phyloP scores from a whole-genome alignment of 2,113 vertebrate species.

The Cathartes aura region DNA sequence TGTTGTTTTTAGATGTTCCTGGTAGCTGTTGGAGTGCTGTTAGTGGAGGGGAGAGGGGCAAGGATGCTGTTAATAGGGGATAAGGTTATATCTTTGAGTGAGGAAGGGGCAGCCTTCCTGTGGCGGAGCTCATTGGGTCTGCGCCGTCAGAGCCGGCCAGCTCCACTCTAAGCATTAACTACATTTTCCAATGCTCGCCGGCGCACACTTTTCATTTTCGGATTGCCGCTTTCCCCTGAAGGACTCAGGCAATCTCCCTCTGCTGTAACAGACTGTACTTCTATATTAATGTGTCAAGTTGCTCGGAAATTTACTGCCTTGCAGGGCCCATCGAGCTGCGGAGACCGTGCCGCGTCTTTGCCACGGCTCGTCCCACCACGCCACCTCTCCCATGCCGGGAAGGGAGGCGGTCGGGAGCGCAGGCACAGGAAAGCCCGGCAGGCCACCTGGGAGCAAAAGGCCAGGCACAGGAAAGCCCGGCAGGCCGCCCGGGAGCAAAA shows the following conservation, averaged over 20 bases:
- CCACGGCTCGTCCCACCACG: not conserved
- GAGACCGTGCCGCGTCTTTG: not conserved
- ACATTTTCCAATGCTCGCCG: constrained; percentile 46
- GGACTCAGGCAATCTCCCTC: constrained; percentile 74
- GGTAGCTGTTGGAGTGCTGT: not conserved
- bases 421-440: not conserved
- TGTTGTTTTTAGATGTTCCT: not conserved
- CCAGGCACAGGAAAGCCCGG: accelerated
- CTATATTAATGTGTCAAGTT: constrained; percentile 79
- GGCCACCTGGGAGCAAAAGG: not conserved
- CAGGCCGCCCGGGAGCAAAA: not conserved
- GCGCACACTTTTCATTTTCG: constrained; percentile 63
- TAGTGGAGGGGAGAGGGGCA: not conserved
- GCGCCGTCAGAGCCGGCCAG: not conserved
- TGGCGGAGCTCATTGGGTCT: not conserved
- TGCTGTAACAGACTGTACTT: constrained; percentile 79
- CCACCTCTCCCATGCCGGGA: not conserved
- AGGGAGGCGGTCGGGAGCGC: not conserved
- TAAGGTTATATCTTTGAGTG: not conserved
- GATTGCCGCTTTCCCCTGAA: constrained; percentile 69
- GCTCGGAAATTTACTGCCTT: constrained; percentile 76
- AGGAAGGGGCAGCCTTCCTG: not conserved
- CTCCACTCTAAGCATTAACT: constrained; percentile 13
- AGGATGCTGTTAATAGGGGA: not conserved
- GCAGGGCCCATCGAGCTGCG: constrained; percentile 52